Evolutionary conservation across 2,113 vertebrate species (phyloP).

Genomic region (Phoxinus phoxinus): DNA sequence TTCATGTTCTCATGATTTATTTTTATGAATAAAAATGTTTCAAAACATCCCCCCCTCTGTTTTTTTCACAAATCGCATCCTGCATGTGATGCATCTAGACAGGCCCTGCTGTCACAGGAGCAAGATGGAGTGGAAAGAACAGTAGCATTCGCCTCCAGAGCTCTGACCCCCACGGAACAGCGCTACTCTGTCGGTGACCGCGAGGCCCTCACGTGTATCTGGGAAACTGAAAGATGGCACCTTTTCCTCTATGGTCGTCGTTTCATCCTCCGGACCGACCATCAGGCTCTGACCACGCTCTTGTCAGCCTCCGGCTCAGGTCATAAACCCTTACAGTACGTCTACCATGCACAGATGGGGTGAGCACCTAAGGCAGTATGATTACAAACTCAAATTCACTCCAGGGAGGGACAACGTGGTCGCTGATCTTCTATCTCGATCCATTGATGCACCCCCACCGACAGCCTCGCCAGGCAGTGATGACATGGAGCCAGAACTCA

Average conservation of each 20-base stretch:
- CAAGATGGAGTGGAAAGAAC: not conserved
- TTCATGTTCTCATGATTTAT: too few relatives aligned
- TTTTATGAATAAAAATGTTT: too few relatives aligned
- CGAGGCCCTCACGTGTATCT: constrained; percentile 36
- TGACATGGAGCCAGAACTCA: constrained; percentile 24
- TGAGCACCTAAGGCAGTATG: constrained; percentile 5
- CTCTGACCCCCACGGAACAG: not conserved
- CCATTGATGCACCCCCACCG: not conserved
- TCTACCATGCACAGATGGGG: constrained; percentile 15
- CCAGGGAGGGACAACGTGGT: constrained; percentile 35
- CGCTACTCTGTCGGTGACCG: constrained; percentile 44
- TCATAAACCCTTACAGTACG: not conserved
- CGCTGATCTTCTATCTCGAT: constrained; percentile 28
- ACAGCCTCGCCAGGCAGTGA: not conserved
- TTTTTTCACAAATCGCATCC: too few relatives aligned
- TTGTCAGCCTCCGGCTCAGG: constrained; percentile 7
- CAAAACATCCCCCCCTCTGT: too few relatives aligned
- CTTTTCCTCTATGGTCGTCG: constrained; percentile 11
- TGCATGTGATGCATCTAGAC: too few relatives aligned
- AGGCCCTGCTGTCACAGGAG: not conserved
- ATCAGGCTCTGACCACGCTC: constrained; percentile 32
- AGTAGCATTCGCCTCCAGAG: constrained; percentile 8
- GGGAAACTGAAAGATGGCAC: constrained; percentile 43
- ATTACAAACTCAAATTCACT: constrained; percentile 10
- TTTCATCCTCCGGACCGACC: constrained; percentile 35